Base-by-base conservation (phyloP, 2,888 invertebrate genomes). In the Nebria salina region DNA sequence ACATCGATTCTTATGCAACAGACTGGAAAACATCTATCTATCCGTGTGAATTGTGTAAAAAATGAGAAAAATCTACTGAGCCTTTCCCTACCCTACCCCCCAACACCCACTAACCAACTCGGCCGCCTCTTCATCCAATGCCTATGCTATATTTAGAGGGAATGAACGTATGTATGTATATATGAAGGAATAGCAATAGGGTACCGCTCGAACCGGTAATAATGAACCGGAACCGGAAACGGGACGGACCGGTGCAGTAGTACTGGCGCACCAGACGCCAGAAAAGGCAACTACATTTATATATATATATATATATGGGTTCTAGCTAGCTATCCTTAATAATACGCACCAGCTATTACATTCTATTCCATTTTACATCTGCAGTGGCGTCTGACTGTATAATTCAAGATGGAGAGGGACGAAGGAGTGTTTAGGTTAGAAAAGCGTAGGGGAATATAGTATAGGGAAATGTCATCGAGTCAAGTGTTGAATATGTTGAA, bases 221-320 rank as follows among this genome's bases (percentile, higher is more conserved):
- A 54, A 54, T 54, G 54, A 54, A 54, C 54, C 54, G 54, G 54
- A 54, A 54, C 8, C 54, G 54, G 54, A 54, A 54, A 54, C 54
- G 54, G 54, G 54, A 54, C 54, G 54, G 54, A 54, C 54, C 54
- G 54, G 13, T 54, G 54, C 54, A 54, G 54, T 54, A 54, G 7
- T 54, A 13, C 54, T 54, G 54, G 11, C 34, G 34, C 54, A 54
- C 54, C 54, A 54, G 54, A 54, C 54, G 54, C 54, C 25, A 68
- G 11, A 68, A 68, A 68, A 15, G 68, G 68, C 9, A 68, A 25
- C 15, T 68, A 15, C 25, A 68, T 68, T 25, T 68, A 68, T 26
- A 68, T 68, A 68, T 66, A 66, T 66, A 66, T 66, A 66, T 66
- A 54, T 54, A 54, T 54, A 54, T 54, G 34, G 34, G 34, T 5